Evolutionary conservation across 2,888 invertebrate species (phyloP), one percentile per base, ranked within the genome.

Genomic region (Tromatobia lineatoria): DNA sequence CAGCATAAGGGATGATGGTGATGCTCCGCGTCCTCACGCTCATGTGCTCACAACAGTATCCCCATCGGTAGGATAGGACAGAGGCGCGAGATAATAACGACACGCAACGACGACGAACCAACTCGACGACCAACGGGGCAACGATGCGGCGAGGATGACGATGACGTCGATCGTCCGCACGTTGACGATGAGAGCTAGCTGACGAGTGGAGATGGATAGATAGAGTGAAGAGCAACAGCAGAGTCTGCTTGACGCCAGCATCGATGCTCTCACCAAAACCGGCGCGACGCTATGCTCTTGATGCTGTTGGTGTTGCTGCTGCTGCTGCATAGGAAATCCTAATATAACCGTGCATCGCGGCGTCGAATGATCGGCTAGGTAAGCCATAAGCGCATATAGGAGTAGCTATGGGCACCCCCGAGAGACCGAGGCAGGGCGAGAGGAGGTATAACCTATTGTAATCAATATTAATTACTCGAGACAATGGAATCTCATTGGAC

Each of bases 401-500:
- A 75, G 75, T 47, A 74, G 77, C 57, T 59, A 81, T 47, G 69
- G 13, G 47, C 47, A 38, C 15, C 54, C 47, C 57, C 42, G 80
- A 42, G 80, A 45, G 76, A 69, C 71, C 18, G 76, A 73, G 80
- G 79, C 45, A 74, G 64, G 66, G 70, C 47, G 75, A 75, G 59
- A 90, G 90, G 91, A 91, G 92, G 91, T 92, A 91, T 91, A 92
- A 92, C 91, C 93, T 89, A 92, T 93, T 92, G 93, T 93, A 93
- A 93, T 93, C 93, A 93, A 93, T 93, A 94, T 94, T 94, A 94
- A 94, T 94, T 94, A 94, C 93, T 92, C 92, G 92, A 92, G 93
- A 94, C 94, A 94, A 94, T 94, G 92, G 93, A 93, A 93, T 93
- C 93, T 93, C 93, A 93, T 93, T 93, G 93, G 92, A 93, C 90